Conservation (phyloP, 2,888 invertebrate genomes). For the Acrobasis suavella region DNA sequence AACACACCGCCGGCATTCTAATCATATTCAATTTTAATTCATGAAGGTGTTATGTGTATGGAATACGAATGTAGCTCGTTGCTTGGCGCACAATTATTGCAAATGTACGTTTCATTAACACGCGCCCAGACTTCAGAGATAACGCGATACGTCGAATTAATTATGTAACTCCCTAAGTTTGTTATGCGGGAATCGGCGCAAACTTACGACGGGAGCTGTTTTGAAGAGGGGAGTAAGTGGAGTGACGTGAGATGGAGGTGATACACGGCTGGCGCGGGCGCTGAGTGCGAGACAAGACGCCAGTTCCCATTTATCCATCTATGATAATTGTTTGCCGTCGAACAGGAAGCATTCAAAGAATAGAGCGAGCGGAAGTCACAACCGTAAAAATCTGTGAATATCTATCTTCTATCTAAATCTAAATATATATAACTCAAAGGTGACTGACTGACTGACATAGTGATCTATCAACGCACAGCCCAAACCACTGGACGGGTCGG, state of each 20-base stretch:
- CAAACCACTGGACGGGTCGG: too few relatives aligned
- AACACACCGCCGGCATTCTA: too few relatives aligned
- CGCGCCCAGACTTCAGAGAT: slow-evolving; percentile 7
- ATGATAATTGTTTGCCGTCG: too few relatives aligned
- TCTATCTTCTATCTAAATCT: too few relatives aligned
- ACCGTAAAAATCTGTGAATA: too few relatives aligned
- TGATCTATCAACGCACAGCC: too few relatives aligned
- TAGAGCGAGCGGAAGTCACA: too few relatives aligned
- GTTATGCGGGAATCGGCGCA: slow-evolving; percentile 12
- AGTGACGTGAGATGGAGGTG: not conserved
- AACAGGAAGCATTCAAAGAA: too few relatives aligned
- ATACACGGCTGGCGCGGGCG: not conserved
- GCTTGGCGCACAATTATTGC: not conserved
- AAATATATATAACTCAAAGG: too few relatives aligned
- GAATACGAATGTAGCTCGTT: not conserved
- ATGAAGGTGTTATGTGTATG: not conserved
- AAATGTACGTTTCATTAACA: slow-evolving; percentile 16
- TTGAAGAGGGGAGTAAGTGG: not conserved
- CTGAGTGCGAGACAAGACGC: not conserved
- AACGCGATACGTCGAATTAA: slow-evolving; percentile 22
- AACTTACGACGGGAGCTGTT: slow-evolving; percentile 8
- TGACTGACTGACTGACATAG: too few relatives aligned
- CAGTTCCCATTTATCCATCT: too few relatives aligned
- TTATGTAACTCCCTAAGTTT: slow-evolving; percentile 20
- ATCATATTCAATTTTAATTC: too few relatives aligned